A percentile compares a stretch with the other conserved stretches of the same genome.
These are phyloP conservation scores for Papilio xuthus DNA, from an alignment of 1,140 invertebrate species.

Conservation along the genomic window DNA sequence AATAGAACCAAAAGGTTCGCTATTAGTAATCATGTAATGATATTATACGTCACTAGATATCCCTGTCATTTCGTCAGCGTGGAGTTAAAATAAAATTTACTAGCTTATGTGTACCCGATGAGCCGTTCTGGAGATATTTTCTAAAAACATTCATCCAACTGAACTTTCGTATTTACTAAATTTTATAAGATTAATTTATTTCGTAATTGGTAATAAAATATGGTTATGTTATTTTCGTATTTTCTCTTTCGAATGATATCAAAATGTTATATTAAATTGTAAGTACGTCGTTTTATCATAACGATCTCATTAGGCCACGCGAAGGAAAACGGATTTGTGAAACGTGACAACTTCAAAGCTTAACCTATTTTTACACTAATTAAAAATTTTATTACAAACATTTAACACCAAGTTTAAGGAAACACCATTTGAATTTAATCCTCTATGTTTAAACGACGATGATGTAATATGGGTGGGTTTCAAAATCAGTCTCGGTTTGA, in stretches of 20 bases:
- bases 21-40: too few relatives aligned
- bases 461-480: background rate
- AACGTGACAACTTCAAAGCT: conserved; percentile 14
- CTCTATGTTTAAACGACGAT: background rate
- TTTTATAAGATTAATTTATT: too few relatives aligned
- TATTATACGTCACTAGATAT: too few relatives aligned
- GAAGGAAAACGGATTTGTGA: conserved; percentile 17
- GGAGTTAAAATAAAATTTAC: too few relatives aligned
- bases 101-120: too few relatives aligned
- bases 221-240: too few relatives aligned
- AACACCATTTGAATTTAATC: background rate
- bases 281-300: background rate
- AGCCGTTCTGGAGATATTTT: too few relatives aligned
- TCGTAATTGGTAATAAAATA: too few relatives aligned
- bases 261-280: background rate
- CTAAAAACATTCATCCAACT: too few relatives aligned
- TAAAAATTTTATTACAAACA: conserved; percentile 11
- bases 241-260: background rate
- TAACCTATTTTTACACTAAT: conserved; percentile 17
- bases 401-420: background rate
- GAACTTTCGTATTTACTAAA: too few relatives aligned
- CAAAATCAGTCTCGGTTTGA: background rate
- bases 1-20: too few relatives aligned
- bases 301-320: background rate
- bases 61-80: too few relatives aligned